A percentile compares a stretch with the other conserved stretches of the same genome.
phyloP scores from a whole-genome alignment of 2,797 vertebrate genomes.

The Lithobates sylvaticus region DNA sequence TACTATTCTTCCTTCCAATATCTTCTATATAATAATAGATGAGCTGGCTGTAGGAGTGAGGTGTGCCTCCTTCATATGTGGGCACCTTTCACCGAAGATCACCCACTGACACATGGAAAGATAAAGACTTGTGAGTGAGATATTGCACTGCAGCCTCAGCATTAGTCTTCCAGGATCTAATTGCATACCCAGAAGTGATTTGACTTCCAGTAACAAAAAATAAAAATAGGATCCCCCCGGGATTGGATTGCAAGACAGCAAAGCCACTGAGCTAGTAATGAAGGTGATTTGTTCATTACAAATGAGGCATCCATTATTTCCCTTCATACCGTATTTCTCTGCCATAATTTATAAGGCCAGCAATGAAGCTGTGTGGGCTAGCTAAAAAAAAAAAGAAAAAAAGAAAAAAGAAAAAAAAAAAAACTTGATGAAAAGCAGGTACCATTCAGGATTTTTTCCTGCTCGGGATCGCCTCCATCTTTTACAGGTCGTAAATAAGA shows the following conservation, averaged over 20 bases:
- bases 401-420: slow-evolving; percentile 30
- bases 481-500: slow-evolving; percentile 72
- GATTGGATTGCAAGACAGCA: slow-evolving; percentile 37
- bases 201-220: slow-evolving; percentile 31
- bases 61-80: neutral
- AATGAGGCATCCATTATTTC: slow-evolving; percentile 6
- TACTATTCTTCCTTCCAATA: neutral
- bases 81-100: neutral
- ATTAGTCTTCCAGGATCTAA: slow-evolving; percentile 12
- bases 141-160: slow-evolving; percentile 27
- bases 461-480: slow-evolving; percentile 61
- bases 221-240: slow-evolving; percentile 15
- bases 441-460: slow-evolving; percentile 53
- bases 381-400: slow-evolving; percentile 15
- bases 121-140: neutral
- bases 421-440: slow-evolving; percentile 59
- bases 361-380: slow-evolving; percentile 44
- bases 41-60: no score
- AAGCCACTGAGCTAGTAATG: slow-evolving; percentile 30
- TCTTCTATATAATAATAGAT: neutral
- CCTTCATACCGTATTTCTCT: slow-evolving; percentile 12
- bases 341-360: neutral
- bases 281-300: slow-evolving; percentile 26
- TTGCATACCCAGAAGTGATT: slow-evolving; percentile 25
- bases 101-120: neutral